Percentiles rank a stretch among this genome's conserved stretches.
These are phyloP conservation scores for Smithornis capensis DNA, from an alignment of 2,113 vertebrate species.

Conservation along the genomic window DNA sequence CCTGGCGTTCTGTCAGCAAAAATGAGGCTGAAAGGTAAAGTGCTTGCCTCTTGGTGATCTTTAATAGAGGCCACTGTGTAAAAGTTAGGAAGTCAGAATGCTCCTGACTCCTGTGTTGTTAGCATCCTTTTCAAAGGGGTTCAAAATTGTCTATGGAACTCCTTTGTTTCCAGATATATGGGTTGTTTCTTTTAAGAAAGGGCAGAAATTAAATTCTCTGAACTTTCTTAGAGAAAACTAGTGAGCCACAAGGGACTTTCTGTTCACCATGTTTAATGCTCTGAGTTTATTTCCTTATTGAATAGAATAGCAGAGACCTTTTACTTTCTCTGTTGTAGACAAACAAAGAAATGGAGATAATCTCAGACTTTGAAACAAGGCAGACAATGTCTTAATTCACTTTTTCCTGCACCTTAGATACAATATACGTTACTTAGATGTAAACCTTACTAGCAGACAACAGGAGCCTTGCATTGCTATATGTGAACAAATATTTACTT, in stretches of 20 bases:
- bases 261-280: not conserved
- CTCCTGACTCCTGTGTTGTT: not conserved
- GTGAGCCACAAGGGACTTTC: not conserved
- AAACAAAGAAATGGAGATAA: not conserved
- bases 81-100: not conserved
- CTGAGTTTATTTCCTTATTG: not conserved
- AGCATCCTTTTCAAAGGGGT: not conserved
- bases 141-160: not conserved
- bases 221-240: not conserved
- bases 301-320: not conserved
- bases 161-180: not conserved
- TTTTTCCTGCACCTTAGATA: not conserved
- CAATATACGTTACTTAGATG: not conserved
- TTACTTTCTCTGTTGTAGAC: slow-evolving; percentile 39
- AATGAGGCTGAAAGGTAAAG: not conserved
- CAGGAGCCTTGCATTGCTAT: not conserved
- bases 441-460: not conserved
- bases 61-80: not conserved
- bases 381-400: not conserved
- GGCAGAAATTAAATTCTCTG: not conserved
- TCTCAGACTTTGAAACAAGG: not conserved
- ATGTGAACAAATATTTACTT: not conserved
- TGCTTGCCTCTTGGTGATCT: not conserved
- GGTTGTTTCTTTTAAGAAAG: not conserved
- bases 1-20: not conserved